Evolutionary conservation across 2,113 vertebrate species (phyloP).

Genomic region (Oceanites oceanicus): DNA sequence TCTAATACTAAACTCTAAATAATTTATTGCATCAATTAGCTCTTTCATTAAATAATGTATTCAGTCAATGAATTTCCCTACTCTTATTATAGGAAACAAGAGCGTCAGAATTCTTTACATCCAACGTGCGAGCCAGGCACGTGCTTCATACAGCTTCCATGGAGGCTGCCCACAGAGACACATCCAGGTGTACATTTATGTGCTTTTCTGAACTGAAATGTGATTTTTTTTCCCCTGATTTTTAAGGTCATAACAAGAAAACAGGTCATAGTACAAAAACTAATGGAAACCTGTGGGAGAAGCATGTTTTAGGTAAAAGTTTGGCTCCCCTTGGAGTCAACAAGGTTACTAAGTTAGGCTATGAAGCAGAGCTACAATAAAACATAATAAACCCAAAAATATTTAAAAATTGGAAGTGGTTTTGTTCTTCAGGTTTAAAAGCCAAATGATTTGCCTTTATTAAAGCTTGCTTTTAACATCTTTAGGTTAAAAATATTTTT

Average conservation of each 20-base stretch:
- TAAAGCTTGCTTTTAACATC: not conserved
- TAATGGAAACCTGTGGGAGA: not conserved
- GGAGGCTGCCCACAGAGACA: rapidly evolving
- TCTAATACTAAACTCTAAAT: not conserved
- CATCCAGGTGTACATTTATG: rapidly evolving
- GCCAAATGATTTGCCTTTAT: not conserved
- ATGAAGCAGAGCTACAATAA: not conserved
- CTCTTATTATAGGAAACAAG: not conserved
- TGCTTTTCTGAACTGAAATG: not conserved
- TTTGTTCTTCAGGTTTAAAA: not conserved
- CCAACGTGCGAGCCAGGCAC: rapidly evolving
- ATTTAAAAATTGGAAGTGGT: not conserved
- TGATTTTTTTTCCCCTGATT: not conserved
- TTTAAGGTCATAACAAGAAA: not conserved
- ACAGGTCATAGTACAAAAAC: not conserved
- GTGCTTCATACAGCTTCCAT: rapidly evolving
- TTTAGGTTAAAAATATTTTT: not conserved
- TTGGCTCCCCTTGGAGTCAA: not conserved
- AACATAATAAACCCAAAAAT: not conserved
- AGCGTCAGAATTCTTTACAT: rapidly evolving
- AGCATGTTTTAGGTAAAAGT: not conserved
- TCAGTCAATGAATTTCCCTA: not conserved
- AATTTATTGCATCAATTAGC: not conserved
- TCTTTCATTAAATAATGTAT: not conserved
- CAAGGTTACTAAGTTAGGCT: not conserved